Conservation (phyloP, 2,888 invertebrate genomes). For the Eupsilia transversa region DNA sequence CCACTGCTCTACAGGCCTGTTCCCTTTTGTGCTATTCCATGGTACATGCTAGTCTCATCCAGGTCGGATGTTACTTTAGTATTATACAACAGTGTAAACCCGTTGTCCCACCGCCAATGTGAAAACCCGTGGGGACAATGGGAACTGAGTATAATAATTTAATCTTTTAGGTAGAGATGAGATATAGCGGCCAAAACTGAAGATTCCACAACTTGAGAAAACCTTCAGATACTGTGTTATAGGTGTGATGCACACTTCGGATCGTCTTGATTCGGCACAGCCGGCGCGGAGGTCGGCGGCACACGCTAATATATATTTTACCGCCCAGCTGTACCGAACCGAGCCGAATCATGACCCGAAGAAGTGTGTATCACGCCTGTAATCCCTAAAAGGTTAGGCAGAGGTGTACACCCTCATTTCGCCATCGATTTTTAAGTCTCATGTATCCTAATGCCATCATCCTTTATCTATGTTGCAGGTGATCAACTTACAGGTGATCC, state of each 20-base stretch:
- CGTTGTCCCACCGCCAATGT: not conserved
- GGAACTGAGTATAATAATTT: not conserved
- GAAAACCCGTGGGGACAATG: not conserved
- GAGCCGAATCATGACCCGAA: not conserved
- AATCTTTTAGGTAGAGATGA: not conserved
- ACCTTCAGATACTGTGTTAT: not conserved
- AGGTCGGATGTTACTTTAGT: not conserved
- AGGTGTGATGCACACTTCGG: too few relatives aligned
- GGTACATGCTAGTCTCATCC: not conserved
- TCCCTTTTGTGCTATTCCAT: not conserved
- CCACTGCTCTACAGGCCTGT: too few relatives aligned
- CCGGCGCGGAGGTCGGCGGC: not conserved
- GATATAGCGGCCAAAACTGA: not conserved
- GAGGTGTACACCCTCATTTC: not conserved
- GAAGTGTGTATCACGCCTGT: not conserved
- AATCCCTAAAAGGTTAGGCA: not conserved
- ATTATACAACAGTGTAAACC: not conserved
- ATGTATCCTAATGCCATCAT: not conserved
- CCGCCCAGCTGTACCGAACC: not conserved
- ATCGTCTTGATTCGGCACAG: not conserved
- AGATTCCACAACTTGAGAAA: not conserved
- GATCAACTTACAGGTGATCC: too few relatives aligned
- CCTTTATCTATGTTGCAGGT: slow-evolving; percentile 20
- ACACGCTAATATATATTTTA: not conserved
- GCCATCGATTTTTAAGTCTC: not conserved